A percentile compares a stretch with the other conserved stretches of the same genome.
Evolutionary conservation across 2,113 vertebrate species (phyloP).

Genomic region (Sinocyclocheilus maitianheensis): DNA sequence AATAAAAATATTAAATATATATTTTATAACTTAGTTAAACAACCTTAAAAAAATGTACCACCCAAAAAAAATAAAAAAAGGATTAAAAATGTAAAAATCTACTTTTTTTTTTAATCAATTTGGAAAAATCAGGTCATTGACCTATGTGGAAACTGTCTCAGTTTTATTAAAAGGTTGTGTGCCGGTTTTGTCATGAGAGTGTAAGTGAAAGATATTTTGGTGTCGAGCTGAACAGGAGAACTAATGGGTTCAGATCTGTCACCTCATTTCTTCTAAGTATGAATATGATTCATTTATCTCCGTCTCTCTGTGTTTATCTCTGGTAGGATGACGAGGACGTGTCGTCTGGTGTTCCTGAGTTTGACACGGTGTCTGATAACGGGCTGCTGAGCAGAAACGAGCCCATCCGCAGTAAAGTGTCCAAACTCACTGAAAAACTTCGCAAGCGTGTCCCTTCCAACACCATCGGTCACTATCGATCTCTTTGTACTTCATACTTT

Average conservation of each 20-base stretch:
- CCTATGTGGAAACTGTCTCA: neutral
- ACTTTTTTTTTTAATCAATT: neutral
- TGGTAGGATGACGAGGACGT: constrained; percentile 90
- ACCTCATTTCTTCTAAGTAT: neutral
- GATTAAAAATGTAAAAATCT: no score
- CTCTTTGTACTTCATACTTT: neutral
- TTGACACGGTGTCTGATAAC: constrained; percentile 90
- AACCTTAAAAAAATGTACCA: no score
- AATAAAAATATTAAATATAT: neutral
- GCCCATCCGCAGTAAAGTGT: constrained; percentile 94
- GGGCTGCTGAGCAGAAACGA: constrained; percentile 93
- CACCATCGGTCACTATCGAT: constrained; percentile 73
- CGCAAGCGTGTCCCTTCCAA: constrained; percentile 92
- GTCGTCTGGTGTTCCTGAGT: constrained; percentile 81
- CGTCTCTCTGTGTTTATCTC: neutral
- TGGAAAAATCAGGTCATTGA: neutral
- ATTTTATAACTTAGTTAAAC: no score
- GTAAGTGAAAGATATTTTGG: constrained; percentile 14
- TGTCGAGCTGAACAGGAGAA: neutral
- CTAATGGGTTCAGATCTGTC: neutral
- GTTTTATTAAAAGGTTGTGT: neutral
- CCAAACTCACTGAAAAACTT: constrained; percentile 90
- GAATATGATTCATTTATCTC: neutral
- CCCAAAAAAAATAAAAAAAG: no score
- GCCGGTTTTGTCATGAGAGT: constrained; percentile 15